Percentiles rank a stretch among this genome's conserved stretches.
These are phyloP conservation scores for Trichonephila inaurata DNA, from an alignment of 1,140 invertebrate genomes.

Conservation along the genomic window DNA sequence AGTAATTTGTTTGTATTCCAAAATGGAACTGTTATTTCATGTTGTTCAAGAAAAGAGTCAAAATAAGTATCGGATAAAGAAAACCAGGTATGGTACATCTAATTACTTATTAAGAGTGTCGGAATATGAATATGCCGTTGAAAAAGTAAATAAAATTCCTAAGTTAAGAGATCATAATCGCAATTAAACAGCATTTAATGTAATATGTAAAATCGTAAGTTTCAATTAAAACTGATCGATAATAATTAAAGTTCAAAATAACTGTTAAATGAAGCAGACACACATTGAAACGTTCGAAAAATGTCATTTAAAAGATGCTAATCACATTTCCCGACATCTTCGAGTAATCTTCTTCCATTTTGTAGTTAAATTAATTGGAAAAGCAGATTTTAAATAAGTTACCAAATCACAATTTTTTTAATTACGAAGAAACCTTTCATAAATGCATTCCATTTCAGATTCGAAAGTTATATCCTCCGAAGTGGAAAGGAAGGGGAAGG, in stretches of 20 bases:
- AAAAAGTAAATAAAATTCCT: no score
- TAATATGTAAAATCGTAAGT: neutral
- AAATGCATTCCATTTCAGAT: neutral
- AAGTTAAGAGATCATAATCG: no score
- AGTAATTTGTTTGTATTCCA: no score
- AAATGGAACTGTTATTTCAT: no score
- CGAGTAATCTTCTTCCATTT: neutral
- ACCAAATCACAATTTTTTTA: neutral
- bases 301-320: neutral
- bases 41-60: no score
- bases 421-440: neutral
- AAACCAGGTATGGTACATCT: no score
- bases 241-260: neutral
- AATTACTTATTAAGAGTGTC: no score
- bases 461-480: neutral
- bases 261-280: neutral
- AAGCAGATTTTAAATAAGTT: constrained; percentile 62
- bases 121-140: no score
- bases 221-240: constrained; percentile 23
- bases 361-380: constrained; percentile 64
- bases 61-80: no score
- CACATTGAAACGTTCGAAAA: neutral
- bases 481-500: neutral
- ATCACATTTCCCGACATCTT: neutral
- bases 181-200: neutral